Conservation (phyloP, 2,113 vertebrate genomes). For the Trematomus loennbergii region DNA sequence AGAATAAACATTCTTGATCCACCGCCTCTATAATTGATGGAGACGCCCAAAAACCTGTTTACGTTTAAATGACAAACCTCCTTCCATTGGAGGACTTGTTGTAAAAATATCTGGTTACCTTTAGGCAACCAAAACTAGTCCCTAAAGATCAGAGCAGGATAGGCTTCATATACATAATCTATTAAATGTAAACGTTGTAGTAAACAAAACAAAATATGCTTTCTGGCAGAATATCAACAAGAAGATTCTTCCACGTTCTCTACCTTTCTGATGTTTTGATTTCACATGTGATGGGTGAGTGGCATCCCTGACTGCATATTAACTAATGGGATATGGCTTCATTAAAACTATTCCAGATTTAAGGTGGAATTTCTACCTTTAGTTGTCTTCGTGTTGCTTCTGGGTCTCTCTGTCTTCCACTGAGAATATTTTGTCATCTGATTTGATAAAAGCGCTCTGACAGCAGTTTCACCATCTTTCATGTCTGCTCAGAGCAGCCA, state of each 20-base stretch:
- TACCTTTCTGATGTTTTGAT: background rate
- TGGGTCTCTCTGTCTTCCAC: constrained; percentile 5
- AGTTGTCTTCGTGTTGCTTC: background rate
- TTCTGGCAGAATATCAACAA: background rate
- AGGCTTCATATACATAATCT: too few species aligned
- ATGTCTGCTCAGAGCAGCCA: constrained; percentile 25
- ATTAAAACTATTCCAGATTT: background rate
- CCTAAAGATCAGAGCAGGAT: too few species aligned
- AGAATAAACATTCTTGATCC: too few species aligned
- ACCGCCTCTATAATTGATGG: too few species aligned
- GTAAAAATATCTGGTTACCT: too few species aligned
- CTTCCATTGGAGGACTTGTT: too few species aligned
- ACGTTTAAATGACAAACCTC: too few species aligned
- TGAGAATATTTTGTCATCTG: constrained; percentile 19
- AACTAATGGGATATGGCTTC: background rate
- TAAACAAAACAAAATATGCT: background rate
- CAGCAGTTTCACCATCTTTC: constrained; percentile 49
- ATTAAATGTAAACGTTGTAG: background rate
- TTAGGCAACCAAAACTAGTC: too few species aligned
- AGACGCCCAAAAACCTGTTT: too few species aligned
- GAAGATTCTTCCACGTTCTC: background rate
- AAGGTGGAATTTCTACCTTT: background rate
- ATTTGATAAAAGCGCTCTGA: constrained; percentile 39
- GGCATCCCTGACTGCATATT: background rate
- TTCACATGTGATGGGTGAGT: background rate